Evolutionary conservation across 2,888 invertebrate species (phyloP), one percentile per base, ranked within the genome.

Genomic region (Itoplectis maculator): DNA sequence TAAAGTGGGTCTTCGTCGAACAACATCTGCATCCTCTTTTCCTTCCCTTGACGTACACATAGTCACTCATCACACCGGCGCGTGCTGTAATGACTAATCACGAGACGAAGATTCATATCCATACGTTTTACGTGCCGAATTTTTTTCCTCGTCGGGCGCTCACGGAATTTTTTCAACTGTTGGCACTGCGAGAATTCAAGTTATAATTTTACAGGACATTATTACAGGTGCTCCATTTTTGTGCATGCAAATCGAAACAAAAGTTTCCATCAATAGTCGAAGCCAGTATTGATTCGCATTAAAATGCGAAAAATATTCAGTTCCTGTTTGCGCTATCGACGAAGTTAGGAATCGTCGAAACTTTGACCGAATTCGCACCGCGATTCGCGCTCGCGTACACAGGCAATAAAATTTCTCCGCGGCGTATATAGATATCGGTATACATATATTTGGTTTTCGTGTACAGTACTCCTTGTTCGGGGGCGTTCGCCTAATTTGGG

Each of bases 11-110:
- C 69, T 79, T 82, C 68, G 61, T 47, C 54, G 70, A 75, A 74
- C 66, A 54, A 75, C 82, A 73, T 79, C 76, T 76, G 76, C 79
- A 70, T 78, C 47, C 63, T 70, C 74, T 74, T 75, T n/a, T 72
- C 15, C 29, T 42, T 18, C 18, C 20, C 13, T 6, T 20, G 4
- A 11, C 2, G 20, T 70, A 49, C 15, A 63, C 66, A n/a, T n/a
- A 2, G 29, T 29, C 29, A 29, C 29, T 78, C 69, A 74, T 78
- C 35, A 68, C 73, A 51, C 77, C 51, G 79, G 35, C 42, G n/a
- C 49, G 47, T 49, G 70, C 37, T 23, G 70, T 59, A 37, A 65
- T 66, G 74, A 61, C 54, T 69, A 70, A 74, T n/a, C 47, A 47
- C 20, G 51, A 54, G 29, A 65, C 45, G 47, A 77, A 63, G 15